Percentiles rank a stretch among this genome's conserved stretches.
phyloP scores from a whole-genome alignment of 2,113 vertebrate genomes.

The Helogale parvula region DNA sequence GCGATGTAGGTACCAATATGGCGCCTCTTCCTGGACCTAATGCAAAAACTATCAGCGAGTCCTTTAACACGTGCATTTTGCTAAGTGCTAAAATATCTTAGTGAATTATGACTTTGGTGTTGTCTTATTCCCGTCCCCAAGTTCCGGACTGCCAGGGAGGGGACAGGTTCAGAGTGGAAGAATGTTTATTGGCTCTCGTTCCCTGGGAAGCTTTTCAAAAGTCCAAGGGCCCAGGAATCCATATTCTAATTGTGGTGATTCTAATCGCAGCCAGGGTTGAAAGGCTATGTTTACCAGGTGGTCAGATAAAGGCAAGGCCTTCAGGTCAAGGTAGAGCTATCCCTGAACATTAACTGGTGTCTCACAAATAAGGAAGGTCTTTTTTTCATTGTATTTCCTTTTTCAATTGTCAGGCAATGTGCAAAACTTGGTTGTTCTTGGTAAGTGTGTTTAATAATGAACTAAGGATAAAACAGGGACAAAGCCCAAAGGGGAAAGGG shows the following conservation, averaged over 20 bases:
- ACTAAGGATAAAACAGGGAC: neutral
- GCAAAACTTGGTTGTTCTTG: neutral
- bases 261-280: neutral
- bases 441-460: neutral
- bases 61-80: neutral
- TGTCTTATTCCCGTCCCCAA: neutral
- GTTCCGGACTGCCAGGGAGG: neutral
- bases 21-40: neutral
- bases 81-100: neutral
- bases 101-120: neutral
- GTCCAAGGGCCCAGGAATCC: neutral
- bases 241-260: neutral
- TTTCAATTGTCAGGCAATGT: neutral
- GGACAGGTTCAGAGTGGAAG: neutral
- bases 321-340: neutral
- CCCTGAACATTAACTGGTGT: neutral
- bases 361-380: neutral
- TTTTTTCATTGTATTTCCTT: neutral
- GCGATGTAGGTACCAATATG: neutral
- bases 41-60: neutral
- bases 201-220: neutral
- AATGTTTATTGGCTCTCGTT: neutral
- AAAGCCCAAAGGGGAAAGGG: neutral
- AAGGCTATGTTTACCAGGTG: neutral
- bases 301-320: neutral